These are phyloP conservation scores for Epirrhoe tristata DNA, from an alignment of 2,888 invertebrate genomes.

Conservation along the genomic window DNA sequence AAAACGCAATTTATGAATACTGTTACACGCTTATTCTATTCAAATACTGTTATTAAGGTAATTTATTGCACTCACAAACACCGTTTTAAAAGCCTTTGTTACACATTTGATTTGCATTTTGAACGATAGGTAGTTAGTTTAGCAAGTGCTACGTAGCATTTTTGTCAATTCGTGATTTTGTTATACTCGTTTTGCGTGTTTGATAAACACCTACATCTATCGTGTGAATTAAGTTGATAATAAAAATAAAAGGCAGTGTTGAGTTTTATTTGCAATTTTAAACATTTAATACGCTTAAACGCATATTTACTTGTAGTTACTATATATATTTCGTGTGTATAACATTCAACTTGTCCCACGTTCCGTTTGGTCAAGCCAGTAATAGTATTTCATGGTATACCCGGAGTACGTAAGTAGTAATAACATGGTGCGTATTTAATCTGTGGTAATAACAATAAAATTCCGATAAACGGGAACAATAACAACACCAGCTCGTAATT, in stretches of 20 bases:
- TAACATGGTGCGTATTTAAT: constrained; percentile 50
- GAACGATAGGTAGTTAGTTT: neutral
- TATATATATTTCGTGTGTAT: neutral
- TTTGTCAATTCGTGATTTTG: too few species aligned
- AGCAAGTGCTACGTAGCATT: too few species aligned
- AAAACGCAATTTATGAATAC: constrained; percentile 9
- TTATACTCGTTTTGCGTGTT: too few species aligned
- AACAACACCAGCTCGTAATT: constrained; percentile 60
- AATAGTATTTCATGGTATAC: neutral
- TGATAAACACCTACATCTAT: too few species aligned
- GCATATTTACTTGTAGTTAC: too few species aligned
- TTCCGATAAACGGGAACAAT: constrained; percentile 58
- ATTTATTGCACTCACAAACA: constrained; percentile 4
- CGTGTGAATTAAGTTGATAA: too few species aligned
- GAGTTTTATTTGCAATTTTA: too few species aligned
- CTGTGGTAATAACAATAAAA: constrained; percentile 59
- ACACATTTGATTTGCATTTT: constrained; percentile 8
- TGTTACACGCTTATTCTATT: neutral
- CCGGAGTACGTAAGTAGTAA: constrained; percentile 49
- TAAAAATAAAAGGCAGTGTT: too few species aligned
- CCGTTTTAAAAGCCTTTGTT: neutral
- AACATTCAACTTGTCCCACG: neutral
- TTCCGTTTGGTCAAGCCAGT: neutral
- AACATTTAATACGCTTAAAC: too few species aligned
- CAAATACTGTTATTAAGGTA: neutral